These are phyloP conservation scores for Drosophila lutescens DNA, from an alignment of 2,888 invertebrate genomes.

Conservation along the genomic window DNA sequence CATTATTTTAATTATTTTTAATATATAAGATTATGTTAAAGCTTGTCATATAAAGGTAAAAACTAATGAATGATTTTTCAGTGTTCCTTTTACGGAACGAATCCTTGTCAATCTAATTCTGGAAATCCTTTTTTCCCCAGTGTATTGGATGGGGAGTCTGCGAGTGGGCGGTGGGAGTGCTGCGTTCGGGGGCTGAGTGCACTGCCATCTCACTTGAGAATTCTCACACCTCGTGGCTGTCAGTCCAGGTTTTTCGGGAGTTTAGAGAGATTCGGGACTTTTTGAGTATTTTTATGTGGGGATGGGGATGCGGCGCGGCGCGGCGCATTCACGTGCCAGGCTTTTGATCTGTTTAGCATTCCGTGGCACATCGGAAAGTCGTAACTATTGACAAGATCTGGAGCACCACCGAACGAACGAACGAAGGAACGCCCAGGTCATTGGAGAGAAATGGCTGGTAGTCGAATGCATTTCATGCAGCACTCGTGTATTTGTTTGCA, in stretches of 20 bases:
- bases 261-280: constrained; percentile 2
- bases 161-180: constrained; percentile 13
- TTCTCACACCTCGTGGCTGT: constrained; percentile 68
- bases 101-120: background rate
- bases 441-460: constrained; percentile 14
- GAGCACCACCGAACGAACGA: constrained; percentile 20
- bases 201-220: constrained; percentile 69
- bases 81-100: background rate
- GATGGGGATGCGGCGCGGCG: background rate
- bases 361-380: constrained; percentile 75
- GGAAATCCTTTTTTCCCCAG: background rate
- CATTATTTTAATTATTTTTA: too few relatives aligned
- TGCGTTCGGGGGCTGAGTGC: constrained; percentile 47
- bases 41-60: too few relatives aligned
- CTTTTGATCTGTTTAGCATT: constrained; percentile 79
- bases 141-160: constrained; percentile 5
- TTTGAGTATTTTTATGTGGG: constrained; percentile 5
- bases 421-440: background rate
- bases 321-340: constrained; percentile 47
- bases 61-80: background rate
- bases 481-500: constrained; percentile 75
- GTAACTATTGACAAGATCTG: constrained; percentile 75
- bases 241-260: constrained; percentile 30
- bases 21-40: background rate
- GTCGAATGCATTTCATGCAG: constrained; percentile 25